phyloP scores from a whole-genome alignment of 1,140 invertebrate genomes.

The Pseudomyrmex cubaensis region DNA sequence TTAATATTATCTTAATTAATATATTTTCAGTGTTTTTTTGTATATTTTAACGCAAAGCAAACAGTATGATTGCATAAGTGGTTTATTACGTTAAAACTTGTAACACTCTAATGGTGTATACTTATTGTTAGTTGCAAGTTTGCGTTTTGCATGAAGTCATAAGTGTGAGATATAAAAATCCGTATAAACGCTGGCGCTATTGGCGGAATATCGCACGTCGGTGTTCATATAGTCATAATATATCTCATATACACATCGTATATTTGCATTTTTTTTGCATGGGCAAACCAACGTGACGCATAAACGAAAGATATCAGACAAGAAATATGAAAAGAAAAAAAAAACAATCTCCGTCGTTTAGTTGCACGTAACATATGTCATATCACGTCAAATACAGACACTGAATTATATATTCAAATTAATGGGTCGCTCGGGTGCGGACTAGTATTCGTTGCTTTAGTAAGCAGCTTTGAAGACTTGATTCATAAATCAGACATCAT shows the following conservation, averaged over 20 bases:
- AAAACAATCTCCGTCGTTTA: slow-evolving; percentile 13
- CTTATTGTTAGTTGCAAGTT: not conserved
- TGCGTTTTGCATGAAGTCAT: not conserved
- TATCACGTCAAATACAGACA: slow-evolving; percentile 28
- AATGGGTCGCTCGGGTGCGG: slow-evolving; percentile 28
- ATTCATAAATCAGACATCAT: slow-evolving; percentile 52
- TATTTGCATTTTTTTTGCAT: slow-evolving; percentile 46
- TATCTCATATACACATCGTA: not conserved
- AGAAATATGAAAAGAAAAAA: slow-evolving; percentile 18
- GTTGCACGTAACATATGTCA: slow-evolving; percentile 45
- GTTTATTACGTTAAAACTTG: slow-evolving; percentile 7
- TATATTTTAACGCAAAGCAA: not conserved
- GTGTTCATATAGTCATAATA: slow-evolving; percentile 15
- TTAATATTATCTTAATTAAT: too few relatives aligned
- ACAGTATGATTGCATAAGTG: slow-evolving; percentile 6
- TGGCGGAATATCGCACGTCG: slow-evolving; percentile 11
- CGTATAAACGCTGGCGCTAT: not conserved
- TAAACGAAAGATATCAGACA: not conserved
- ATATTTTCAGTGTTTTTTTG: not conserved
- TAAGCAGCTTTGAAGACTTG: not conserved
- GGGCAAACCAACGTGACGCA: slow-evolving; percentile 12
- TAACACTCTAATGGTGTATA: not conserved
- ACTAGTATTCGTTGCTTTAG: slow-evolving; percentile 44
- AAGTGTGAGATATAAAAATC: slow-evolving; percentile 43
- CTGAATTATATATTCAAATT: slow-evolving; percentile 53